Evolutionary conservation across 2,888 invertebrate species (phyloP).

Genomic region (Baronia brevicornis): DNA sequence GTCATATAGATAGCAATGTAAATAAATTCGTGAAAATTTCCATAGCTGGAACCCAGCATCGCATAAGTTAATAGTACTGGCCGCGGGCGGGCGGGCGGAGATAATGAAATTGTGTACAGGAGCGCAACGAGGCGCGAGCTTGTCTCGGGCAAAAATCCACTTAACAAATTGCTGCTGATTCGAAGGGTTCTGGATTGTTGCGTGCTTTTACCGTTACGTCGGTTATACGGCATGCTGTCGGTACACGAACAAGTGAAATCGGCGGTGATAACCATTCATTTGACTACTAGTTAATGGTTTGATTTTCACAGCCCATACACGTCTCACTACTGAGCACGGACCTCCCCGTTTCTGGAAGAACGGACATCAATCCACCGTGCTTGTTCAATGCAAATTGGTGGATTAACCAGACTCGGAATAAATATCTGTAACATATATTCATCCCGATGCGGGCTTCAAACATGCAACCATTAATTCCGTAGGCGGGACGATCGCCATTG

Average conservation of each 20-base stretch:
- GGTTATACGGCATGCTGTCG: constrained; percentile 65
- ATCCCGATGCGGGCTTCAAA: no score
- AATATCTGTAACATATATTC: no score
- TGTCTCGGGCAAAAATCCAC: constrained; percentile 76
- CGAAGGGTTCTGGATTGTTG: constrained; percentile 74
- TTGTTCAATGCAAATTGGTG: no score
- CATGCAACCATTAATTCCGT: no score
- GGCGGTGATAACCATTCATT: constrained; percentile 28
- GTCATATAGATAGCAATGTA: no score
- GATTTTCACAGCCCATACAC: no score
- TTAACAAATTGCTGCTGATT: constrained; percentile 77
- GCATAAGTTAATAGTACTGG: constrained; percentile 66
- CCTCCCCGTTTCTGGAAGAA: no score
- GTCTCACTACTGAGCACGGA: no score
- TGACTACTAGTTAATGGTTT: no score
- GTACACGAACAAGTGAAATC: constrained; percentile 48
- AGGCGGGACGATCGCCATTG: no score
- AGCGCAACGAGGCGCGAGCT: constrained; percentile 73
- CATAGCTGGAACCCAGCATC: constrained; percentile 56
- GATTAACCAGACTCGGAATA: no score
- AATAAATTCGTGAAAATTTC: constrained; percentile 39
- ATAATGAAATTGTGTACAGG: constrained; percentile 76
- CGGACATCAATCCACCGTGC: no score
- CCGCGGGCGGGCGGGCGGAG: constrained; percentile 59
- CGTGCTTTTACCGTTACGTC: constrained; percentile 68